These are phyloP conservation scores for Drosophila sproati DNA, from an alignment of 1,140 invertebrate genomes.

Conservation along the genomic window DNA sequence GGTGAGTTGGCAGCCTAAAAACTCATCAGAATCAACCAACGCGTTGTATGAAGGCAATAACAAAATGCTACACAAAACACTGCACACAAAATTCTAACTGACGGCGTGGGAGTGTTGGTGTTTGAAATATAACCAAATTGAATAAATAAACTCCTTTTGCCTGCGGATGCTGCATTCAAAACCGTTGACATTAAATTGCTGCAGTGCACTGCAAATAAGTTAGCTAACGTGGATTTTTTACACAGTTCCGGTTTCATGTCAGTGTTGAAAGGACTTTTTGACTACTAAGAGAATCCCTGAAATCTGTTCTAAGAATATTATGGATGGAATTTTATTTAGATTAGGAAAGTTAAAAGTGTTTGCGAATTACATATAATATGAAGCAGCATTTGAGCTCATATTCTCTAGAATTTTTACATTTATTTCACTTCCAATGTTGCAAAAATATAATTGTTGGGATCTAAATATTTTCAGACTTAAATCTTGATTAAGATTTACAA, in stretches of 20 bases:
- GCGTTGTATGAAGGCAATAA: conserved; percentile 64
- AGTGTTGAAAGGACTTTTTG: not conserved
- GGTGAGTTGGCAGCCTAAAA: conserved; percentile 46
- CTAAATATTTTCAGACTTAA: too few species aligned
- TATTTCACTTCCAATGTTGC: too few species aligned
- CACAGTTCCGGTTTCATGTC: not conserved
- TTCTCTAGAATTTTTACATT: too few species aligned
- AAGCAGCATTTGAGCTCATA: too few species aligned
- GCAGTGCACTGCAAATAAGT: conserved; percentile 63
- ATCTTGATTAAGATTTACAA: too few species aligned
- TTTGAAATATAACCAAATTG: conserved; percentile 53
- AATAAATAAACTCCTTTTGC: conserved; percentile 58
- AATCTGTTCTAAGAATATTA: too few species aligned
- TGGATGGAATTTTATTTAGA: too few species aligned
- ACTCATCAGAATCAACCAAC: conserved; percentile 19
- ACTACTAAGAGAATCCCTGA: too few species aligned
- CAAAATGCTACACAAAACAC: conserved; percentile 49
- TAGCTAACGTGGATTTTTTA: not conserved
- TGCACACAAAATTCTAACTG: conserved; percentile 5
- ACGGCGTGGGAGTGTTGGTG: not conserved
- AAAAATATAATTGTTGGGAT: too few species aligned
- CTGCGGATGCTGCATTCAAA: conserved; percentile 57
- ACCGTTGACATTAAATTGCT: conserved; percentile 50
- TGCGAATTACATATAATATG: too few species aligned
- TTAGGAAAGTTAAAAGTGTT: too few species aligned